Conservation (phyloP, 2,797 vertebrate species). For the Lophotriccus pileatus region DNA sequence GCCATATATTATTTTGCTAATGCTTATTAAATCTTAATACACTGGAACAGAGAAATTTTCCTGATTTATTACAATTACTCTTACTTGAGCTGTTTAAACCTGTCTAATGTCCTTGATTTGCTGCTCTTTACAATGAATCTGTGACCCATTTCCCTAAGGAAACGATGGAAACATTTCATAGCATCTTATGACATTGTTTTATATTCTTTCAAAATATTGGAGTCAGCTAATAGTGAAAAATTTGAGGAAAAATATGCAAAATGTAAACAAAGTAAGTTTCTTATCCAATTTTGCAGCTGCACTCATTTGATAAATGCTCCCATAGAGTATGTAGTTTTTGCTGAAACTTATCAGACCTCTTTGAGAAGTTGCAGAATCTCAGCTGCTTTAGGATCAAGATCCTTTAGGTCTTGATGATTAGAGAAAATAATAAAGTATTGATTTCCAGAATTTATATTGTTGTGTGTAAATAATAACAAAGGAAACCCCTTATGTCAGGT, state of each 20-base stretch:
- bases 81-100: neutral
- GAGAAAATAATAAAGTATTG: neutral
- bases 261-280: neutral
- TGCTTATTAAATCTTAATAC: neutral
- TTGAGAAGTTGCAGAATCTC: neutral
- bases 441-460: neutral
- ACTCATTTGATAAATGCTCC: neutral
- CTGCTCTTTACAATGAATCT: neutral
- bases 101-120: neutral
- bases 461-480: neutral
- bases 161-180: slow-evolving; percentile 26
- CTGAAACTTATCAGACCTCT: neutral
- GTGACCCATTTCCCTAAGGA: neutral
- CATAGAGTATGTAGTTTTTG: neutral
- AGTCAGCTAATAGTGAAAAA: slow-evolving; percentile 9
- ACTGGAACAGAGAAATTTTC: neutral
- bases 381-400: neutral
- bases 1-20: neutral
- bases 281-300: neutral
- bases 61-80: neutral
- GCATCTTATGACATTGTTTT: neutral
- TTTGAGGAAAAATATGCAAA: neutral
- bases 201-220: neutral
- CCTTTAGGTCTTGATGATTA: neutral
- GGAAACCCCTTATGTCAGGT: neutral